Base-by-base conservation (phyloP, 2,888 invertebrate genomes). In the Tetanocera ferruginea region DNA sequence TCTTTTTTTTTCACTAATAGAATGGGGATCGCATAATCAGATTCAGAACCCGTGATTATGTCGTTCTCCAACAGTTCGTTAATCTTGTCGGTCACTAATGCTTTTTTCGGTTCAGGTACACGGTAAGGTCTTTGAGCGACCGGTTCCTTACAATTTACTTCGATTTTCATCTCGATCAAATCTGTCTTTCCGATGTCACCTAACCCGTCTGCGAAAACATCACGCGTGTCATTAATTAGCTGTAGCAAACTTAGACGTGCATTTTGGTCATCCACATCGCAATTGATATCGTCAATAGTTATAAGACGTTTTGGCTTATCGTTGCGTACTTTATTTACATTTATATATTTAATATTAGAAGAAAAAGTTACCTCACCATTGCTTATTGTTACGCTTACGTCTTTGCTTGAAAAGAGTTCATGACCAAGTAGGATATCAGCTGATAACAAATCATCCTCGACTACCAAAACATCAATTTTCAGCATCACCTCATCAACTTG, bases 1-100 rank as follows among this genome's bases (percentile, higher is more conserved):
- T 43, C 55, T 80, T 79, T 62, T 80, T n/a, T 81, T 72, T 79
- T 80, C 0, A 81, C 78, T 17, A 82, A 25, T 31, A 80, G 73
- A 9, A 81, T 80, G 3, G 81, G 80, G 34, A 80, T 82, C 0
- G 79, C 77, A 51, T 78, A 81, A 57, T 79, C 78, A 0, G 80
- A 80, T 34, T 69, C 73, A 1, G 80, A 82, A 28, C 77, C 31
- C 19, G 5, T 25, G 19, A 81, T 79, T 1, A 82, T 80, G 25
- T 80, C 77, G 43, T 82, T 80, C 5, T 11, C 11, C n/a, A 77
- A 51, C 5, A 82, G 69, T 55, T 82, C 78, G 14, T 76, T 34
- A 14, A 81, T 76, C 73, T 80, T 79, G 60, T 75, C 8, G 5
- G 49, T 52, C 5, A 80, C 76, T 0, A 69, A n/a, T 14, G 28